Base-by-base conservation (phyloP, 2,888 invertebrate genomes). In the Nymphalis urticae region DNA sequence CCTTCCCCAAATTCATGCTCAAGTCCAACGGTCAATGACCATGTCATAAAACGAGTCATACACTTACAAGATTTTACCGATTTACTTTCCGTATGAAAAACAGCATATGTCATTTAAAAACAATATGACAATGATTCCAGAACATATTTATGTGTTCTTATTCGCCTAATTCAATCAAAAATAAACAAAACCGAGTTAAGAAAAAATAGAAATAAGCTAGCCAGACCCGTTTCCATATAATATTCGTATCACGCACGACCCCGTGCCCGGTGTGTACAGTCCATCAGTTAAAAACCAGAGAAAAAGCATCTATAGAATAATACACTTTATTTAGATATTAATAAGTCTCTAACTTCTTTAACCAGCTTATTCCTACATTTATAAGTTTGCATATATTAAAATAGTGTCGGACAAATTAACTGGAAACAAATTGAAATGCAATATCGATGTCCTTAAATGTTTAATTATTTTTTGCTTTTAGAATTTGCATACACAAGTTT, bases 21-120 rank as follows among this genome's bases (percentile, higher is more conserved):
- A 82, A 82, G 84, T 79, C 82, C 85, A 83, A 72, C 79, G 82
- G 87, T 89, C 89, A 85, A 82, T 83, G 89, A 88, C 89, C 87
- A 84, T 78, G 76, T 75, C 72, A 74, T 65, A 64, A 68, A 62
- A 53, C 61, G 62, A 66, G 42, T 66, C 68, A 61, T 68, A 65
- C 51, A 54, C 62, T 62, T 58, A 58, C 58, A 58, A 42, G 62
- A 67, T 72, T 72, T 66, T 68, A 72, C 67, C 56, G 64, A 73
- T 63, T 66, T 62, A 62, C 66, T 54, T 66, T 54, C 53, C 51
- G 62, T 32, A 19, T 63, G 32, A 61, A 50, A n/a, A 50, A 61
- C 47, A 59, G 9, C 58, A 19, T 58, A 19, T 32, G 21, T 27
- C 3, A 58, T 42, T 58, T 58, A 7, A 32, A 17, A 32, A 54